Base-by-base conservation (phyloP, 2,113 vertebrate genomes). In the Festucalex cinctus region DNA sequence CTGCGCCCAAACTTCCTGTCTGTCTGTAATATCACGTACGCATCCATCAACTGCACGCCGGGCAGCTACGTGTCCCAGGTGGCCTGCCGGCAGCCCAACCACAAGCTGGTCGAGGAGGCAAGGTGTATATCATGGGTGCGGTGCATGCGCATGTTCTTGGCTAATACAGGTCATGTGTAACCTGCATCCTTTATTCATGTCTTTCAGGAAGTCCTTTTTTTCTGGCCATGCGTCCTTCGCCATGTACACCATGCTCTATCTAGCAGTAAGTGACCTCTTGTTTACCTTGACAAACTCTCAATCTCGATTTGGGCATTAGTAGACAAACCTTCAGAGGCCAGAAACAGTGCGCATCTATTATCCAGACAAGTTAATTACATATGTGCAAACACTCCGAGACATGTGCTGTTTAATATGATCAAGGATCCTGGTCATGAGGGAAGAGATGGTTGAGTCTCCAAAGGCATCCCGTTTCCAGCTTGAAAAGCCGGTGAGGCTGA, bases 131-230 rank as follows among this genome's bases (percentile, higher is more conserved):
- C 43, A 22, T 71, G 49, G 73, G 77, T 51, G 58, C 26, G 36
- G 17, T 39, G n/a, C n/a, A n/a, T n/a, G 8, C 28, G 53, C 7
- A 28, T 17, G 48, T 8, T 17, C 9, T 49, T 35, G 46, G 68
- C 24, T 67, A 13, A 10, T 19, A 0, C 3, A 13, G 70, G 63
- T 74, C 66, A 81, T 78, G 22, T 66, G 16, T 84, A 76, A 80
- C 74, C 49, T 59, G 39, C 63, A n/a, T 73, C 3, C 44, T 66
- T 73, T 73, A 56, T 79, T 71, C 19, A 62, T 84, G 19, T 88
- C 51, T 90, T 88, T 58, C 89, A 94, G 93, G 84, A 94, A 93
- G 77, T 93, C 92, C 5, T 93, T 93, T 82, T 93, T 90, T 78
- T 93, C 92, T 0, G 92, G 92, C 60, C 92, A 94, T 9, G 89